Conservation (phyloP, 1,140 invertebrate species). For the Magallana angulata region DNA sequence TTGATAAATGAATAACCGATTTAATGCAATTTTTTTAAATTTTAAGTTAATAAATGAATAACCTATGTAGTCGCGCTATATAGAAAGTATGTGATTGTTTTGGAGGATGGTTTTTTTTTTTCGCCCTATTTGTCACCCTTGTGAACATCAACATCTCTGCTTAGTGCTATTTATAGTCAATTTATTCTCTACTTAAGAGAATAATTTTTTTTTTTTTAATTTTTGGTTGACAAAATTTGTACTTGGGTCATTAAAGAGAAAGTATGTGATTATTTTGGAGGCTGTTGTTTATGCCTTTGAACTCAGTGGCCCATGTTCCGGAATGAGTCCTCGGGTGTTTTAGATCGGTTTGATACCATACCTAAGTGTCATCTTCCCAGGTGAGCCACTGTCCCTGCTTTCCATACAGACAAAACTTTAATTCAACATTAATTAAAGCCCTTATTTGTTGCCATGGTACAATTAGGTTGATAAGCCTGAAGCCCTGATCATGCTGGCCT, state of each 20-base stretch:
- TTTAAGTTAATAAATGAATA: too few relatives aligned
- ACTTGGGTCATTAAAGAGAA: not conserved
- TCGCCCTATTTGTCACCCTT: too few relatives aligned
- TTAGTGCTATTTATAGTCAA: too few relatives aligned
- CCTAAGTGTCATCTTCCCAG: not conserved
- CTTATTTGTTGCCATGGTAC: slow-evolving; percentile 30
- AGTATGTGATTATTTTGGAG: slow-evolving; percentile 10
- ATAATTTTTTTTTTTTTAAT: too few relatives aligned
- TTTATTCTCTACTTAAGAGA: too few relatives aligned
- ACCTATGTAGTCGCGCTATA: too few relatives aligned
- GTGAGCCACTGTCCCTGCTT: not conserved
- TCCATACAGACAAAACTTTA: slow-evolving; percentile 20
- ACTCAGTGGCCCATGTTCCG: slow-evolving; percentile 4
- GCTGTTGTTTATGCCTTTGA: not conserved
- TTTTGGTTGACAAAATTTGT: not conserved
- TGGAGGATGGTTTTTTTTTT: too few relatives aligned
- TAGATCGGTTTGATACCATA: slow-evolving; percentile 22
- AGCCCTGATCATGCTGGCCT: not conserved
- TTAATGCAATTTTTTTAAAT: too few relatives aligned
- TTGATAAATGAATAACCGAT: too few relatives aligned
- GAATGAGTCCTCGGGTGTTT: slow-evolving; percentile 12
- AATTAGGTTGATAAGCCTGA: slow-evolving; percentile 36
- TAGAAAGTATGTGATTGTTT: too few relatives aligned
- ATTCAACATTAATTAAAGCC: slow-evolving; percentile 20
- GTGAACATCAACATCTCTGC: too few relatives aligned